Evolutionary conservation across 2,113 vertebrate species (phyloP), one percentile per base, ranked within the genome.

Genomic region (Butorides virescens): DNA sequence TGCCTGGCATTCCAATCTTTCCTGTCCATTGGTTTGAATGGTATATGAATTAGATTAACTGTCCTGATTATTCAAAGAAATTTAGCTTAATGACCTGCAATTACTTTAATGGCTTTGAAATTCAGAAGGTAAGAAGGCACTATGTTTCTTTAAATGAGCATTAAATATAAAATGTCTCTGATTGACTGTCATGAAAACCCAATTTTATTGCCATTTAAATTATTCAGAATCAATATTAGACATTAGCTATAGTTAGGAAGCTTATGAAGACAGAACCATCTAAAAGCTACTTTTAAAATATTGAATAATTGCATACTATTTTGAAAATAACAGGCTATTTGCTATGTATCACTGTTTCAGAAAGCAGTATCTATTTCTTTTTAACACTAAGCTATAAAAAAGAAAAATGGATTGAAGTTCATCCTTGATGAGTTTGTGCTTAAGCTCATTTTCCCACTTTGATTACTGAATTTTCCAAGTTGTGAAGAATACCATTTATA

Each of bases 161-260:
- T 98, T 98, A 98, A 98, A 96, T 97, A 98, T 97, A 97, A 98
- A 98, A 97, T 96, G 93, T 81, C 94, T 98, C 96, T 98, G 97
- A 98, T 87, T 97, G 98, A 98, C 97, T 97, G 97, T 96, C 98
- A 97, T 94, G 97, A 98, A 98, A 98, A 97, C 88, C 93, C 97
- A 96, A 98, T 98, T 98, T 97, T 98, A 98, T 97, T 97, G 97
- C 93, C 86, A 97, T 98, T 95, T 98, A 97, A 98, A 98, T 98
- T 98, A 98, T 98, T 98, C 98, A 97, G 81, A 98, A 98, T 98
- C 98, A 97, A 98, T 98, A 98, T 80, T 63, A 71, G 46, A 93
- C 97, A 96, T 98, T 96, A 98, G 91, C 86, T 93, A 76, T 89
- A 93, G 84, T 70, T 93, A 81, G 70, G 71, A 97, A 97, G 84